Percentiles rank a stretch among this genome's conserved stretches.
Conservation (phyloP, 2,888 invertebrate genomes). For the Eucera pruinosa region DNA sequence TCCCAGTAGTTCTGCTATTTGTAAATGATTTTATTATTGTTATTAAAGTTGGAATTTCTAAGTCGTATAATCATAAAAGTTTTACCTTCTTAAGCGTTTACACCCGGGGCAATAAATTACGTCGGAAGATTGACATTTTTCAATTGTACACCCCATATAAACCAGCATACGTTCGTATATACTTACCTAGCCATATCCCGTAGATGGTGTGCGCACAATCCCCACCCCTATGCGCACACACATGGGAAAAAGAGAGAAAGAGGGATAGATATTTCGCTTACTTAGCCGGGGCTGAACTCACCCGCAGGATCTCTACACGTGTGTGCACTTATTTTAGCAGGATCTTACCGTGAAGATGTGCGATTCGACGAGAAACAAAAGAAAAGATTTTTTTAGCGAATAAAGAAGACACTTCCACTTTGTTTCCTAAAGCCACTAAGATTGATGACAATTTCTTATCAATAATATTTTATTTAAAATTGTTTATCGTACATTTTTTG, state of each 20-base stretch:
- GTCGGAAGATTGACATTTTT: constrained; percentile 30
- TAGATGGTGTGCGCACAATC: constrained; percentile 29
- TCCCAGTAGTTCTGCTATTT: neutral
- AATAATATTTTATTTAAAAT: neutral
- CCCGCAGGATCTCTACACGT: constrained; percentile 58
- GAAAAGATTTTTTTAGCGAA: constrained; percentile 18
- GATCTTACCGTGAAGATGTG: constrained; percentile 39
- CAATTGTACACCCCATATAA: constrained; percentile 65
- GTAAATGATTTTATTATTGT: constrained; percentile 8
- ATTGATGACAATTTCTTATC: neutral
- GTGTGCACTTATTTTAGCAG: constrained; percentile 56
- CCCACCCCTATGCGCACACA: constrained; percentile 27
- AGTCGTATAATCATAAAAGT: constrained; percentile 21
- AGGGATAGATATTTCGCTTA: constrained; percentile 64
- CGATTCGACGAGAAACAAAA: constrained; percentile 48
- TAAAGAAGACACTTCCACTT: constrained; percentile 27
- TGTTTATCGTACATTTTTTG: no score
- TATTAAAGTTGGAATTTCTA: neutral
- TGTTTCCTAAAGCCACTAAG: neutral
- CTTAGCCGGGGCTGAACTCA: constrained; percentile 62
- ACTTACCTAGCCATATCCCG: constrained; percentile 50
- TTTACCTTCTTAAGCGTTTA: neutral
- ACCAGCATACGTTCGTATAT: constrained; percentile 46
- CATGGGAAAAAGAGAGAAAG: constrained; percentile 31
- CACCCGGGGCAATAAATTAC: constrained; percentile 29